phyloP scores from a whole-genome alignment of 2,113 vertebrate species.

The Sceloporus undulatus region DNA sequence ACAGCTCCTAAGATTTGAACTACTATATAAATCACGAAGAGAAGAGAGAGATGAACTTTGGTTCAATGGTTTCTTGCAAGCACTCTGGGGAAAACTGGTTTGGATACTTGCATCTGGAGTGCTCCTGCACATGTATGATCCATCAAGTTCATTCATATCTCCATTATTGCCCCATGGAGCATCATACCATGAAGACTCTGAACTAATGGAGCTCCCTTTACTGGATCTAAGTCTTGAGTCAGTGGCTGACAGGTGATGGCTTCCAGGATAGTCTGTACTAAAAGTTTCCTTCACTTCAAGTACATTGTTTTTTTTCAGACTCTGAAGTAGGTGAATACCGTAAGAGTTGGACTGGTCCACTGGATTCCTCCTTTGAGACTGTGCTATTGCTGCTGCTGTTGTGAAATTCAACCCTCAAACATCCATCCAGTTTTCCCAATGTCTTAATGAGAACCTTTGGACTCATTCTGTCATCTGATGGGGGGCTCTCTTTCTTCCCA shows the following conservation, averaged over 20 bases:
- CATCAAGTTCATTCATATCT: conserved; percentile 85
- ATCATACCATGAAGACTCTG: conserved; percentile 95
- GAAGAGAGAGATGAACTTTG: conserved; percentile 85
- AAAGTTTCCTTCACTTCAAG: conserved; percentile 73
- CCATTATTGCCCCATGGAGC: conserved; percentile 88
- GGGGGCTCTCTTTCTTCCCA: conserved; percentile 68
- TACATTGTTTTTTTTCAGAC: conserved; percentile 74
- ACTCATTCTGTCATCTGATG: conserved; percentile 85
- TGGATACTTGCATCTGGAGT: conserved; percentile 75
- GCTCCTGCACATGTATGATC: conserved; percentile 74
- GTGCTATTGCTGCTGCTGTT: conserved; percentile 74
- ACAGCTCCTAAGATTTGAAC: conserved; percentile 79
- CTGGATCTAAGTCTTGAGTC: conserved; percentile 87
- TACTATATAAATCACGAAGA: conserved; percentile 85
- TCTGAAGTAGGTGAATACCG: conserved; percentile 89
- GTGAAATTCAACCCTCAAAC: conserved; percentile 93
- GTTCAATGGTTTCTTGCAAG: conserved; percentile 79
- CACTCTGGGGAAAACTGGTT: conserved; percentile 65
- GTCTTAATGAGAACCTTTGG: conserved; percentile 95
- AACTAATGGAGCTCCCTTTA: conserved; percentile 94
- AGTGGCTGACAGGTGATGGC: conserved; percentile 71
- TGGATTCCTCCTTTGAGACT: conserved; percentile 73
- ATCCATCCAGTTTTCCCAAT: conserved; percentile 86
- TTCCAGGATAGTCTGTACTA: conserved; percentile 69
- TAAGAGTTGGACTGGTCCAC: conserved; percentile 89